Base-by-base conservation (phyloP, 2,888 invertebrate genomes). In the Nomada fabriciana region DNA sequence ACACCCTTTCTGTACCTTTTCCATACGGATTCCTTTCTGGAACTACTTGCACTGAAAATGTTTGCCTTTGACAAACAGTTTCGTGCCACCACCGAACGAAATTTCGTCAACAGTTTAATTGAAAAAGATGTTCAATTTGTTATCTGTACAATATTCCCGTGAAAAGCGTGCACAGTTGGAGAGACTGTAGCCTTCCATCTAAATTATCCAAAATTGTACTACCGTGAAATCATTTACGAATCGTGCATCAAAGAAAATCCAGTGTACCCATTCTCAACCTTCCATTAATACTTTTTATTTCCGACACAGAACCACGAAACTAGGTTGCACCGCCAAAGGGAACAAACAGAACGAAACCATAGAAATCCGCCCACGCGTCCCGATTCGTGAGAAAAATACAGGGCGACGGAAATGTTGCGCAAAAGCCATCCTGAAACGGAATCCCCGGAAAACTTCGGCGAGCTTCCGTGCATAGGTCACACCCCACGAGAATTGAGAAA, bases 1-100 rank as follows among this genome's bases (percentile, higher is more conserved):
- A 20, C 65, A 55, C 70, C 80, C 68, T 77, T 72, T 61, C 60
- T 64, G 52, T 13, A 36, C 23, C 53, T 25, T 2, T 25, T 25
- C 25, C 25, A 25, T 25, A 25, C 25, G 25, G 25, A 25, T 25
- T 25, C 25, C 64, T 72, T 60, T 42, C 47, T 59, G 1, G 5
- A 36, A 47, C 2, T 36, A 60, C 11, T 60, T 60, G 18, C 60
- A 18, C 7, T 2, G 10, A 29, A 36, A 36, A n/a, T 36, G 60
- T 60, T 60, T 60, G 29, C 36, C 36, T 1, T 36, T 7, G 36
- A 7, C 7, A 36, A 36, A 7, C 36, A 36, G 7, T 36, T 36
- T 1, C 36, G 7, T 36, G 7, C 7, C 36, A 36, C 7, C 36
- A 36, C 7, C 7, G 36, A 36, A 7, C 36, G 36, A 36, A 36